Base-by-base conservation (phyloP, 1,140 invertebrate genomes). In the Cephus cinctus region DNA sequence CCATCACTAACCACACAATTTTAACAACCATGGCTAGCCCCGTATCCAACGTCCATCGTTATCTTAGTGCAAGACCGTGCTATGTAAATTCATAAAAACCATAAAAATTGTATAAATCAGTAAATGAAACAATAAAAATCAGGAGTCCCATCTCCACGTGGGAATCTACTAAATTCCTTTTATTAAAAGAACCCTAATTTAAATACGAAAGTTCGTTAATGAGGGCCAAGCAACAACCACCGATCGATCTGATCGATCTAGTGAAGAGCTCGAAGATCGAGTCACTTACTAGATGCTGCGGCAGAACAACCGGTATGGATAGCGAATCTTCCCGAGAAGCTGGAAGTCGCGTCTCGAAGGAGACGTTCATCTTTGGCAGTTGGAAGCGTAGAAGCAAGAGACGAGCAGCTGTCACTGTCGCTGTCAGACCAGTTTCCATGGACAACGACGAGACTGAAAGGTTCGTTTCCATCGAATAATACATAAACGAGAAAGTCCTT, bases 281-380 rank as follows among this genome's bases (percentile, higher is more conserved):
- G 14, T 12, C 34, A 9, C 15, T 36, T 12, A 18, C 34, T 36
- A 12, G 34, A 8, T 12, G 34, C 19, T 36, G 34, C 15, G 14
- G 2, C 8, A 14, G 2, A 8, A 18, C 14, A 15, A 14, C 9
- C 14, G 14, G 8, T 18, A 8, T 6, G 34, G 8, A 14, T 11
- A 8, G 14, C 8, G 19, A 11, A 8, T 15, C 34, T 18, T 30
- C 8, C 27, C 9, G 12, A 12, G 27, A 30, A 12, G 12, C 27
- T 12, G 12, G 9, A 9, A 11, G 27, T 12, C 11, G 12, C 9
- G 27, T 11, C 2, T 18, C 8, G 34, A 56, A 50, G 34, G 58
- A 61, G 23, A 48, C 52, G 23, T 66, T 60, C 39, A 66, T 66
- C 47, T 66, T 66, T 46, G 63, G 63, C 22, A 64, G 61, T 23